These are phyloP conservation scores for Megalurothrips usitatus DNA, from an alignment of 2,888 invertebrate genomes.

Conservation along the genomic window DNA sequence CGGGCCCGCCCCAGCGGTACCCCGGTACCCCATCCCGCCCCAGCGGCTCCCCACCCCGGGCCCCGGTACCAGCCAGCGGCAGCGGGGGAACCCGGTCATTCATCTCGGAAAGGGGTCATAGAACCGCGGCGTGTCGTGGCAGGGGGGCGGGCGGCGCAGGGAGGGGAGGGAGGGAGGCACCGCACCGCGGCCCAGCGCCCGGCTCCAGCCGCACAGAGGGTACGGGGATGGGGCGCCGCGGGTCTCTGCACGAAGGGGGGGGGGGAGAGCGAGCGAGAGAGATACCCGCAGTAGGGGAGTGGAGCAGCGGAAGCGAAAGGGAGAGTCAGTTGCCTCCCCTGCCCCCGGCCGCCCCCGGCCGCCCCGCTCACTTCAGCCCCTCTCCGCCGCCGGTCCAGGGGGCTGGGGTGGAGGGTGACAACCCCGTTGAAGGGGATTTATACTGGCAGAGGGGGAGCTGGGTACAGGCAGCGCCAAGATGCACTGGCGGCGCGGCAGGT, in stretches of 20 bases:
- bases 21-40: neutral
- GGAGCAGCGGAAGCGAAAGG: slow-evolving; percentile 23
- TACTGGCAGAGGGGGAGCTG: too few relatives aligned
- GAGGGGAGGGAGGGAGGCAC: neutral
- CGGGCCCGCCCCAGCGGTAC: too few relatives aligned
- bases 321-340: neutral
- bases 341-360: neutral
- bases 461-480: too few relatives aligned
- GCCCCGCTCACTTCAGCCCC: neutral
- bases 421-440: too few relatives aligned
- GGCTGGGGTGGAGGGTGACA: too few relatives aligned
- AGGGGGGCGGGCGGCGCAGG: neutral
- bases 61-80: neutral
- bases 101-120: slow-evolving; percentile 14
- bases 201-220: too few relatives aligned
- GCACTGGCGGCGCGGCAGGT: too few relatives aligned
- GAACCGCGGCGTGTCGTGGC: neutral
- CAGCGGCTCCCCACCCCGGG: neutral
- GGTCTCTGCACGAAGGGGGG: neutral
- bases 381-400: too few relatives aligned
- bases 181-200: neutral
- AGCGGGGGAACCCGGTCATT: slow-evolving; percentile 17
- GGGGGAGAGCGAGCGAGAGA: neutral
- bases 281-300: slow-evolving; percentile 1
- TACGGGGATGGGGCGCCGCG: too few relatives aligned